Evolutionary conservation across 1,140 invertebrate species (phyloP), one percentile per base, ranked within the genome.

Genomic region (Tetraneura akinire): DNA sequence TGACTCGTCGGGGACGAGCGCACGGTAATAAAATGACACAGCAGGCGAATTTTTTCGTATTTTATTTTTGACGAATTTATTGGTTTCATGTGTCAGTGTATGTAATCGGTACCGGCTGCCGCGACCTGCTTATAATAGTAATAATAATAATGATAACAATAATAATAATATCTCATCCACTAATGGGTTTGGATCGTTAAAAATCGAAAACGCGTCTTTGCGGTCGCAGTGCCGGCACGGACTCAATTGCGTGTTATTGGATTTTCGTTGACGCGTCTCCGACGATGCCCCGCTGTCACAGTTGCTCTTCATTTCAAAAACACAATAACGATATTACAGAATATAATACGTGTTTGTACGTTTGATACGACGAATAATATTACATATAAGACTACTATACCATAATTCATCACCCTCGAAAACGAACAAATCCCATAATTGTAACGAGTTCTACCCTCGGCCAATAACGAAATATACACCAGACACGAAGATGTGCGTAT

Each of bases 11-110:
- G n/a, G n/a, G n/a, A n/a, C n/a, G n/a, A 37, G 32, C 32, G 32
- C 3, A 37, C 32, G 32, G n/a, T n/a, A n/a, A 37, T 37, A 37
- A 37, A 37, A 3, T 37, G 8, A 37, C 32, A 62, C n/a, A 29
- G 23, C 45, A 51, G 21, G 32, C 26, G 18, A 55, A 32, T 37
- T 74, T 37, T 26, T 37, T 37, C 8, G 32, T 37, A n/a, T n/a
- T n/a, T n/a, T n/a, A n/a, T 37, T 37, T 74, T 74, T 74, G 71
- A 74, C 49, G 71, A 74, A 74, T 74, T 74, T 74, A 74, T 74
- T 53, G 71, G 47, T 55, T 74, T 74, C 29, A 6, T 37, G 29
- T 42, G 32, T 45, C 64, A 42, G 37, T 10, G 1, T 3, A n/a
- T 42, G 64, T 45, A 66, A 66, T 55, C 71, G 18, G 26, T 26